phyloP scores from a whole-genome alignment of 2,888 invertebrate genomes.

The Drosophila pegasa region DNA sequence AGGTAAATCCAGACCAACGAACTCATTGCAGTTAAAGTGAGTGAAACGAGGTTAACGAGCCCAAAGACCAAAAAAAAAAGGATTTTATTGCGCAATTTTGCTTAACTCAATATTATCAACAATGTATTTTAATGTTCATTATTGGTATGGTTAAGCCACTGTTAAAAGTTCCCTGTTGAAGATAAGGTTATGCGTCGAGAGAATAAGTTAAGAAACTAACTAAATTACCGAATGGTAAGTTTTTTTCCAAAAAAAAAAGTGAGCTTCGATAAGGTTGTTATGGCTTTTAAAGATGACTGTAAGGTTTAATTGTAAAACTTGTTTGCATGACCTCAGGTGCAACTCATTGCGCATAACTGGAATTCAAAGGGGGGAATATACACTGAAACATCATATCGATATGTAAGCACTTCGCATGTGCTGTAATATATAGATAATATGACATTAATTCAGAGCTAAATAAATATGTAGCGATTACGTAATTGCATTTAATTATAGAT shows the following conservation, averaged over 20 bases:
- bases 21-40: not conserved
- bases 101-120: not conserved
- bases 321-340: conserved; percentile 50
- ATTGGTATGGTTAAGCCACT: too few species aligned
- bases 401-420: conserved; percentile 4
- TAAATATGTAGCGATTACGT: conserved; percentile 23
- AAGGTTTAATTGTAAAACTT: too few species aligned
- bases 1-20: conserved; percentile 5
- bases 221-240: too few species aligned
- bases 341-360: conserved; percentile 54
- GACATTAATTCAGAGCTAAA: conserved; percentile 18
- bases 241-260: too few species aligned
- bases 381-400: conserved; percentile 6
- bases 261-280: too few species aligned
- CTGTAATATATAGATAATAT: conserved; percentile 12
- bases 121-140: not conserved
- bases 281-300: too few species aligned
- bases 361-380: not conserved
- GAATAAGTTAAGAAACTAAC: too few species aligned
- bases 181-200: too few species aligned
- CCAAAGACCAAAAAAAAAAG: conserved; percentile 1
- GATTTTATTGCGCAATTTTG: not conserved
- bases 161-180: too few species aligned
- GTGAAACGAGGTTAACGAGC: conserved; percentile 1
- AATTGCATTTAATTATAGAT: conserved; percentile 5